These are phyloP conservation scores for Heliocidaris tuberculata DNA, from an alignment of 35 echinoderm and acorn worm genomes.

Conservation along the genomic window DNA sequence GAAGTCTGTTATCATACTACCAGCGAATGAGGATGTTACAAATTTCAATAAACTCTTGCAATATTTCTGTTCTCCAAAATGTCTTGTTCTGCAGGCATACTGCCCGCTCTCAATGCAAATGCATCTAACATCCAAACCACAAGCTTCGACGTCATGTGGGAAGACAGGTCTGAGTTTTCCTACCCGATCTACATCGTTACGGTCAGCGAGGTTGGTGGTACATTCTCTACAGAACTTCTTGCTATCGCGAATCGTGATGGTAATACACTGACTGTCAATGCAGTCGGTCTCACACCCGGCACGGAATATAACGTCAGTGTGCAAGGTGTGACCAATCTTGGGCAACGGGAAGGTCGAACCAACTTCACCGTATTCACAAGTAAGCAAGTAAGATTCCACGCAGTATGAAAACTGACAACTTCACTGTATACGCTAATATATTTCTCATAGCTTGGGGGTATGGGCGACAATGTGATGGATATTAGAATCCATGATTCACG, in stretches of 20 bases:
- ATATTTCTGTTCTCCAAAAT: background rate
- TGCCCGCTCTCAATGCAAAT: background rate
- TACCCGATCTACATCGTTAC: background rate
- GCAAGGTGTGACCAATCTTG: background rate
- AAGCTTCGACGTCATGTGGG: background rate
- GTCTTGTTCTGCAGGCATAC: background rate
- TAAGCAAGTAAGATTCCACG: constrained; percentile 21
- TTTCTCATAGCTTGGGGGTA: too few species aligned
- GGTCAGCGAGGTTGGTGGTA: constrained; percentile 31
- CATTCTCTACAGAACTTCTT: background rate
- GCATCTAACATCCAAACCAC: background rate
- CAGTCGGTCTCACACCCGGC: background rate
- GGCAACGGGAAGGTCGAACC: background rate
- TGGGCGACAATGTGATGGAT: too few species aligned
- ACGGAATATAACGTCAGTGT: background rate
- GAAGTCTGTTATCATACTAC: too few species aligned
- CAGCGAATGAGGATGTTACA: too few species aligned
- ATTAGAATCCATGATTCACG: too few species aligned
- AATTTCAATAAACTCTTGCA: too few species aligned
- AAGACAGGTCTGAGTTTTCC: background rate
- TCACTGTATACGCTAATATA: too few species aligned
- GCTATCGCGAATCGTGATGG: background rate
- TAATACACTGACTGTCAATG: background rate
- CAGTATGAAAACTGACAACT: too few species aligned
- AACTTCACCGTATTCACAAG: background rate